These are phyloP conservation scores for Cyclophora albipunctata DNA, from an alignment of 2,888 invertebrate species.

Conservation along the genomic window DNA sequence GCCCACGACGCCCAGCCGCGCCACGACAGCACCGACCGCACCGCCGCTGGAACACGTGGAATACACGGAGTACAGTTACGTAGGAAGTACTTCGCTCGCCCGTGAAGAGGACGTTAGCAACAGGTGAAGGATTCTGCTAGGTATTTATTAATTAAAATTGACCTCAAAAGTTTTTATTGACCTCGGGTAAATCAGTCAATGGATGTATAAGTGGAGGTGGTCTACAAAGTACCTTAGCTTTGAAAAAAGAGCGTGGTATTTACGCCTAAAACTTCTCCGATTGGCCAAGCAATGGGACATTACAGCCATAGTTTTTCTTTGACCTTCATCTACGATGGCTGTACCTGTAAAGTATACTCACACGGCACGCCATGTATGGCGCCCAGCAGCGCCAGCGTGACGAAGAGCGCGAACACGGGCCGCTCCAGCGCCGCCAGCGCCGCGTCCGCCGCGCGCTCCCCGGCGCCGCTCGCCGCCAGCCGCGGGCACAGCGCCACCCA, in stretches of 20 bases:
- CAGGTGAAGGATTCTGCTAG: too few relatives aligned
- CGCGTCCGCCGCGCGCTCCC: slow-evolving; percentile 37
- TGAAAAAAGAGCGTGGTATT: too few relatives aligned
- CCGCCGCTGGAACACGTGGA: slow-evolving; percentile 34
- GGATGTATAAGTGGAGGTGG: too few relatives aligned
- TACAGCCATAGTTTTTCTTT: too few relatives aligned
- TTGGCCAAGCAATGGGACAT: too few relatives aligned
- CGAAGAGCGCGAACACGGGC: slow-evolving; percentile 49
- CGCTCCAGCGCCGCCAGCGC: slow-evolving; percentile 55
- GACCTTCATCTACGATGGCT: too few relatives aligned
- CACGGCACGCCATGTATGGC: slow-evolving; percentile 52
- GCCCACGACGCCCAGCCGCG: slow-evolving; percentile 48
- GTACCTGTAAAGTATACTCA: slow-evolving; percentile 22
- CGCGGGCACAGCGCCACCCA: slow-evolving; percentile 48
- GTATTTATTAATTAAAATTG: too few relatives aligned
- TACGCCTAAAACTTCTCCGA: too few relatives aligned
- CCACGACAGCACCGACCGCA: slow-evolving; percentile 40
- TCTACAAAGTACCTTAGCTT: too few relatives aligned
- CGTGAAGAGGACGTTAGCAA: too few relatives aligned
- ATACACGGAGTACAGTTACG: neutral
- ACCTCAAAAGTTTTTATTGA: too few relatives aligned
- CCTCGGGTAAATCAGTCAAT: too few relatives aligned
- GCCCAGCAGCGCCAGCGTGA: slow-evolving; percentile 46
- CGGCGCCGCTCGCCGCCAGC: slow-evolving; percentile 35
- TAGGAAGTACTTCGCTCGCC: neutral